Evolutionary conservation across 2,797 vertebrate species (phyloP).

Genomic region (Crocidura indochinensis): DNA sequence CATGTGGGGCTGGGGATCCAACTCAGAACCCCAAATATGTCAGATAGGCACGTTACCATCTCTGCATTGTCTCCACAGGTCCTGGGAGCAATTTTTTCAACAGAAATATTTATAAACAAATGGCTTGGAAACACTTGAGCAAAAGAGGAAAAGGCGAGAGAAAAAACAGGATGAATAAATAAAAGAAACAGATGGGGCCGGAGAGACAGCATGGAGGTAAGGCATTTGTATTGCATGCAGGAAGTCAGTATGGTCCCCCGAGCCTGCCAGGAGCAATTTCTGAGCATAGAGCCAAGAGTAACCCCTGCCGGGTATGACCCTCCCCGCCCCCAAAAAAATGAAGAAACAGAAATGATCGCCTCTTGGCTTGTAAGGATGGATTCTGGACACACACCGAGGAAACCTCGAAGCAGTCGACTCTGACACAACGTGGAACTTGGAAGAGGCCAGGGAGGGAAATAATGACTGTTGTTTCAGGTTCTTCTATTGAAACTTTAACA

Average conservation of each 20-base stretch:
- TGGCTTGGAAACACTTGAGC: conserved; percentile 66
- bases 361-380: conserved; percentile 6
- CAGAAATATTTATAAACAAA: conserved; percentile 48
- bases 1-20: too few relatives aligned
- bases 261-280: too few relatives aligned
- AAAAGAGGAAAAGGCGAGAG: too few relatives aligned
- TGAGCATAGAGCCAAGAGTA: too few relatives aligned
- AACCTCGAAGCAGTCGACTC: neutral
- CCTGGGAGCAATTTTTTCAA: neutral
- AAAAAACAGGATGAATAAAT: conserved; percentile 10
- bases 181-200: conserved; percentile 14
- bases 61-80: too few relatives aligned
- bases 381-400: conserved; percentile 14
- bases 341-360: neutral
- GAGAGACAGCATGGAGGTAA: too few relatives aligned
- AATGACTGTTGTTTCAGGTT: neutral
- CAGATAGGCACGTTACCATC: too few relatives aligned
- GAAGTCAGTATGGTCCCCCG: too few relatives aligned
- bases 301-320: too few relatives aligned
- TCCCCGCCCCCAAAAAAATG: too few relatives aligned
- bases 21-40: too few relatives aligned
- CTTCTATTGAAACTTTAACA: conserved; percentile 39
- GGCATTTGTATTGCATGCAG: too few relatives aligned
- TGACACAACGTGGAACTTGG: neutral
- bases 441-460: neutral